A percentile compares a stretch with the other conserved stretches of the same genome.
Evolutionary conservation across 2,888 invertebrate genomes (phyloP).

Genomic region (Galerucella pusilla): DNA sequence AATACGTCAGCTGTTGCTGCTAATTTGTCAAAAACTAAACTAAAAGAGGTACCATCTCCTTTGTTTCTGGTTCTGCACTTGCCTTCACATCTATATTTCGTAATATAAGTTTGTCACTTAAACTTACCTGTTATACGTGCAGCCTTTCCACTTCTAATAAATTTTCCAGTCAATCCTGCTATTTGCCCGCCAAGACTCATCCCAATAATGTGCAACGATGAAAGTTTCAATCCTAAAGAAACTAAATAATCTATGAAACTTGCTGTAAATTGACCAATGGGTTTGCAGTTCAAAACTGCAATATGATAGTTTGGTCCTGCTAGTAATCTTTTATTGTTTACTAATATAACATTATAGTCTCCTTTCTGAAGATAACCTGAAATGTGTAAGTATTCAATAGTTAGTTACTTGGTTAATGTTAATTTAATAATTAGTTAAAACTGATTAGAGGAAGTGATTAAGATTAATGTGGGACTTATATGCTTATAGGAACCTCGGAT

Average conservation of each 20-base stretch:
- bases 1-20: too few species aligned
- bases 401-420: too few species aligned
- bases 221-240: conserved; percentile 62
- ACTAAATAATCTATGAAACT: conserved; percentile 69
- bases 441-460: too few species aligned
- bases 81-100: too few species aligned
- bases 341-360: conserved; percentile 68
- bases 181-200: conserved; percentile 65
- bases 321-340: conserved; percentile 67
- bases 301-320: conserved; percentile 71
- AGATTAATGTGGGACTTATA: too few species aligned
- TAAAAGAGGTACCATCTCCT: too few species aligned
- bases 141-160: conserved; percentile 47
- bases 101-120: too few species aligned
- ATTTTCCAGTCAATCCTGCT: conserved; percentile 69
- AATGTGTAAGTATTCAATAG: conserved; percentile 8
- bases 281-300: conserved; percentile 66
- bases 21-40: too few species aligned
- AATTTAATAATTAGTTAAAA: too few species aligned
- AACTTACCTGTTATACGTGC: conserved; percentile 49
- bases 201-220: conserved; percentile 52
- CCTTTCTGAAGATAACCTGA: conserved; percentile 67
- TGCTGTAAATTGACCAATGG: conserved; percentile 68
- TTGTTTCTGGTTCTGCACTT: too few species aligned
- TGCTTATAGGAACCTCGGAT: too few species aligned